These are phyloP conservation scores for Metellina segmentata DNA, from an alignment of 2,888 invertebrate species.

Conservation along the genomic window DNA sequence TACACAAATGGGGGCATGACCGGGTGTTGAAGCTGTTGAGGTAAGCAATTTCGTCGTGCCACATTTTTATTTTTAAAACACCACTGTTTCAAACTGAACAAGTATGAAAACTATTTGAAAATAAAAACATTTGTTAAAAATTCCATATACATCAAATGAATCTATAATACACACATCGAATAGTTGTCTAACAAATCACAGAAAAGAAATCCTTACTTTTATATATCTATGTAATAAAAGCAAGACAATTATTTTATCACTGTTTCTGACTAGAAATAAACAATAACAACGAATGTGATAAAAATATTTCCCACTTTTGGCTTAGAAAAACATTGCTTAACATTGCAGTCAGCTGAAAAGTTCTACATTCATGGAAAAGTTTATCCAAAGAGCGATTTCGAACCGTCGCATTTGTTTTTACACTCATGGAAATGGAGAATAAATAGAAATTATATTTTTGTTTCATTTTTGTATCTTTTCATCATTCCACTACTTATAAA, in stretches of 20 bases:
- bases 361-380: conserved; percentile 16
- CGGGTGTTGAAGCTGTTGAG: neutral
- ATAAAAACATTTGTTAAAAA: neutral
- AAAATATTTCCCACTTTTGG: conserved; percentile 62
- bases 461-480: neutral
- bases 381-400: conserved; percentile 27
- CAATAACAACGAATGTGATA: conserved; percentile 67
- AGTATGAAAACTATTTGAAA: neutral
- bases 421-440: neutral
- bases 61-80: conserved; percentile 3
- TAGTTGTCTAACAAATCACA: conserved; percentile 43
- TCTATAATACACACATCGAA: neutral
- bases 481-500: neutral
- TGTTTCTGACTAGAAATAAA: conserved; percentile 65
- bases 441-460: neutral
- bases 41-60: neutral
- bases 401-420: neutral
- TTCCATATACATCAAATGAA: conserved; percentile 8
- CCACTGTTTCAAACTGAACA: conserved; percentile 12
- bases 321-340: conserved; percentile 44
- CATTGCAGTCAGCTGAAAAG: conserved; percentile 39
- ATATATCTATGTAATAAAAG: conserved; percentile 29
- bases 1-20: neutral
- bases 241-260: conserved; percentile 37
- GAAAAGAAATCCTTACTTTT: conserved; percentile 34